phyloP scores from a whole-genome alignment of 2,888 invertebrate genomes.

The Ichneumoninae sp. region DNA sequence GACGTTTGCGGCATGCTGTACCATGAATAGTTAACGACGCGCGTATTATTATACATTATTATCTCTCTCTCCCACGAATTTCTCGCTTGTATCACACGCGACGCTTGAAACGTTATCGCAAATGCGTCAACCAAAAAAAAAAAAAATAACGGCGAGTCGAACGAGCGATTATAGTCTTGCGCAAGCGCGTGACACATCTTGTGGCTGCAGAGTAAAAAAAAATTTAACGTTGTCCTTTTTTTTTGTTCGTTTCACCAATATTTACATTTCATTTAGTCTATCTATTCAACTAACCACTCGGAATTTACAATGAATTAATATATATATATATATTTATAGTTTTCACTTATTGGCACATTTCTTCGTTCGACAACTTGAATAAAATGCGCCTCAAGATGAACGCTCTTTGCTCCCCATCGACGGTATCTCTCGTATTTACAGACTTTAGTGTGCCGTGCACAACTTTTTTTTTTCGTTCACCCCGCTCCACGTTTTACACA shows the following conservation, averaged over 20 bases:
- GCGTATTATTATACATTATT: constrained; percentile 55
- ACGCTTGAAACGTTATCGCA: constrained; percentile 48
- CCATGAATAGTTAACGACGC: constrained; percentile 56
- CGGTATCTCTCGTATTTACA: constrained; percentile 70
- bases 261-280: constrained; percentile 69
- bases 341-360: constrained; percentile 66
- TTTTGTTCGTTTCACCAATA: constrained; percentile 61
- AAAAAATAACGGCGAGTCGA: constrained; percentile 36
- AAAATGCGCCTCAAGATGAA: constrained; percentile 69
- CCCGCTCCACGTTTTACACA: constrained; percentile 43
- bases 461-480: constrained; percentile 52
- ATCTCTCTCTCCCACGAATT: constrained; percentile 41
- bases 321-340: constrained; percentile 49
- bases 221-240: constrained; percentile 47
- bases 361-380: constrained; percentile 61
- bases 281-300: constrained; percentile 66
- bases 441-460: constrained; percentile 74
- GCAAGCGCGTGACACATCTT: constrained; percentile 32
- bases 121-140: constrained; percentile 36
- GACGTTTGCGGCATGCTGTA: constrained; percentile 63
- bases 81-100: constrained; percentile 38
- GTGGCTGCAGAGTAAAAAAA: constrained; percentile 57
- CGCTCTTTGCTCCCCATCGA: constrained; percentile 61
- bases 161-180: constrained; percentile 43
- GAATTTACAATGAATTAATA: constrained; percentile 67